Base-by-base conservation (phyloP, 2,113 vertebrate species). In the Xenopus borealis region DNA sequence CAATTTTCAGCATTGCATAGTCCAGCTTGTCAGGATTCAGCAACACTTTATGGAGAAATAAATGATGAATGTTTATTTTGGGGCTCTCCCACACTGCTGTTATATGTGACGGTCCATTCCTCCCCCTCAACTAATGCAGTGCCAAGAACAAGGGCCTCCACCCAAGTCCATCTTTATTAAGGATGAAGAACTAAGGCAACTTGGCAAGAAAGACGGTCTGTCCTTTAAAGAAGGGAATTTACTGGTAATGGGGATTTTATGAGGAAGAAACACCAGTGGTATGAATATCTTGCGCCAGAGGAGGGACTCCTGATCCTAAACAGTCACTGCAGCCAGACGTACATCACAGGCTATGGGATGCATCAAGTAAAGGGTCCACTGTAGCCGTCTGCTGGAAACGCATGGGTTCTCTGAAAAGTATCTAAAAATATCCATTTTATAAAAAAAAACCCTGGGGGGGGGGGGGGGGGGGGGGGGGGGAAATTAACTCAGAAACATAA, bases 391-490 rank as follows among this genome's bases (percentile, higher is more conserved):
- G 69, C 57, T 62, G 69, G 59, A 62, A 50, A 46, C 40, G 19
- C 19, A 40, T 33, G 19, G 44, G 52, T 46, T 11, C 63, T 74
- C 72, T 75, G 72, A 46, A 75, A 73, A 75, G 65, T 68, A 75
- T 75, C 72, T 75, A 68, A 75, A 74, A 52, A 68, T 68, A 68
- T 5, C 72, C 57, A 68, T 75, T 75, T 75, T 3, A 40, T 40
- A 40, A 33, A 33, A 33, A 7, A 3, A 3, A 3, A 3, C 30
- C 7, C 30, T 7, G n/a, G n/a, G n/a, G n/a, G n/a, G n/a, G n/a
- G n/a, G n/a, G n/a, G n/a, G n/a, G n/a, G n/a, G n/a, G n/a, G 3
- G 3, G 3, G 3, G 3, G 30, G 30, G 30, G 30, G 3, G 7
- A 33, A 33, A 3, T 4, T 4, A 33, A 33, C 30, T 7, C 30